Conservation (phyloP, 2,113 vertebrate genomes). For the Pandion haliaetus region DNA sequence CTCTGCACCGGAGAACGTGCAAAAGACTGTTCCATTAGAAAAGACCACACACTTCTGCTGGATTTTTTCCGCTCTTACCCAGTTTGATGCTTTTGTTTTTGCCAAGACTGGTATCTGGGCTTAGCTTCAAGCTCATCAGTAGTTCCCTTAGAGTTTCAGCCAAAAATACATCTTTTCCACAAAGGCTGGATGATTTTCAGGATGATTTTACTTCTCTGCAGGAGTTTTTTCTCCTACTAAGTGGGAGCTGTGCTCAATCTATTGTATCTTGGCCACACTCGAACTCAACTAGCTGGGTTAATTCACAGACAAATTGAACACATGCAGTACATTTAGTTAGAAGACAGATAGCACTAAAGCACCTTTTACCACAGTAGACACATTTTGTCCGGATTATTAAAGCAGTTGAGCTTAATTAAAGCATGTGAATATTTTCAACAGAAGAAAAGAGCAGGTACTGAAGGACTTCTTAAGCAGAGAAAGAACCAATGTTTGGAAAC, state of each 20-base stretch:
- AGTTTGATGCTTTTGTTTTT: conserved; percentile 54
- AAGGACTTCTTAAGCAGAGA: background rate
- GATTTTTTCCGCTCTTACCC: background rate
- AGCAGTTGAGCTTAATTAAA: background rate
- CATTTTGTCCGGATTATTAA: background rate
- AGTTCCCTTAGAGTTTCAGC: conserved; percentile 48
- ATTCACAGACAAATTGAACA: conserved; percentile 16
- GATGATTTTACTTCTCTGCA: conserved; percentile 36
- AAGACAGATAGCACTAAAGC: background rate
- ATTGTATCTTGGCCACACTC: conserved; percentile 8
- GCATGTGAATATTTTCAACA: background rate
- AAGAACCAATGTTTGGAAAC: background rate
- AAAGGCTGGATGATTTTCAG: conserved; percentile 55
- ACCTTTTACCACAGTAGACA: background rate
- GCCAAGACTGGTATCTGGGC: conserved; percentile 54
- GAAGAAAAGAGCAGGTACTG: background rate
- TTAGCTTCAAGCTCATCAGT: conserved; percentile 58
- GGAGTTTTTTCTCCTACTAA: conserved; percentile 34
- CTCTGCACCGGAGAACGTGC: background rate
- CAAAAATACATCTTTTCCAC: conserved; percentile 63
- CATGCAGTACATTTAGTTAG: background rate
- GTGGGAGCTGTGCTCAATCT: conserved; percentile 27
- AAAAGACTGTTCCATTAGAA: conserved; percentile 12
- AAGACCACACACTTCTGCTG: background rate
- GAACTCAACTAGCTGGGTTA: background rate